A percentile compares a stretch with the other conserved stretches of the same genome.
These are phyloP conservation scores for Lottia scabra DNA, from an alignment of 2,888 invertebrate genomes.

Conservation along the genomic window DNA sequence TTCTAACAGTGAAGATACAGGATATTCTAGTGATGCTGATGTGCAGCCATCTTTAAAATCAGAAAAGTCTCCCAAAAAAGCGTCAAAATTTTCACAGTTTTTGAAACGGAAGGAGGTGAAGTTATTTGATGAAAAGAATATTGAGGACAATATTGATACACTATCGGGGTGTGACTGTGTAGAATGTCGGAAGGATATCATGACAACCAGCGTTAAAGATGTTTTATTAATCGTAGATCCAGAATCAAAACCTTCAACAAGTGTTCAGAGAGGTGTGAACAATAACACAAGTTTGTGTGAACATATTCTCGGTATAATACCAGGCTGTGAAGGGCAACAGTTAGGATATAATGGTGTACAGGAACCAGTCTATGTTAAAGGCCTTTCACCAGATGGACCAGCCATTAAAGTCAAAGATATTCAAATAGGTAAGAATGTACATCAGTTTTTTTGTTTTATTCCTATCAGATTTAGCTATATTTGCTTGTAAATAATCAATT, in stretches of 20 bases:
- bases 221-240: background rate
- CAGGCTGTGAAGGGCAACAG: constrained; percentile 18
- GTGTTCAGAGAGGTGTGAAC: background rate
- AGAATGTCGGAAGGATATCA: background rate
- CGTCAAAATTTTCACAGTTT: constrained; percentile 6
- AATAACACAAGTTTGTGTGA: constrained; percentile 25
- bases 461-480: too few relatives aligned
- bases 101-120: constrained; percentile 9
- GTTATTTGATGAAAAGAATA: background rate
- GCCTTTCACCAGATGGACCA: constrained; percentile 40
- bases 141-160: background rate
- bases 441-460: too few relatives aligned
- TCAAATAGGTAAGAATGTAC: constrained; percentile 38
- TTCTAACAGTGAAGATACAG: constrained; percentile 38
- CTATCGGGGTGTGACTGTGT: constrained; percentile 5
- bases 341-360: constrained; percentile 10
- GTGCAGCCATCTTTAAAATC: constrained; percentile 7
- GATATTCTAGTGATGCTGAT: constrained; percentile 46
- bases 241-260: background rate
- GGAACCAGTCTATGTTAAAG: constrained; percentile 18
- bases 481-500: too few relatives aligned
- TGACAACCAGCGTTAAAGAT: background rate
- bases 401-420: constrained; percentile 39
- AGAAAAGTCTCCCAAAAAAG: constrained; percentile 10
- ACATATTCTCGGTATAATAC: constrained; percentile 33